Evolutionary conservation across 2,888 invertebrate genomes (phyloP).

Genomic region (Sinodicranocentrus sp.): DNA sequence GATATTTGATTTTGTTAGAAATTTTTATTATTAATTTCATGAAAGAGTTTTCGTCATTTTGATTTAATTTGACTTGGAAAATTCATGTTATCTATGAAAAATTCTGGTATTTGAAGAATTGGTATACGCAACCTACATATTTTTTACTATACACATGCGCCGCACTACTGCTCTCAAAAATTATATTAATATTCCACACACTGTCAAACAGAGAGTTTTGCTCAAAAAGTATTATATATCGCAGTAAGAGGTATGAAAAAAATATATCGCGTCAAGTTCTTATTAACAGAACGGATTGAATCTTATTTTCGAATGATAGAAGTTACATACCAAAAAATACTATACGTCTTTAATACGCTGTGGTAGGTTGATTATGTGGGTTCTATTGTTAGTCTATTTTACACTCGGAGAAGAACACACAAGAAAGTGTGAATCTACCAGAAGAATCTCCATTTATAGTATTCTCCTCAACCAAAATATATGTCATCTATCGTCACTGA

Average conservation of each 20-base stretch:
- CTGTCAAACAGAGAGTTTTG: background rate
- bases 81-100: background rate
- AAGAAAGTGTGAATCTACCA: background rate
- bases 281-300: background rate
- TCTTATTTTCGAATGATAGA: slow-evolving; percentile 19
- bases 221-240: slow-evolving; percentile 26
- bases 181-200: background rate
- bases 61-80: no score
- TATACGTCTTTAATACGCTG: slow-evolving; percentile 10
- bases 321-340: slow-evolving; percentile 2
- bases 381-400: background rate
- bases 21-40: no score
- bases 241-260: slow-evolving; percentile 14
- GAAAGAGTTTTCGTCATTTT: no score
- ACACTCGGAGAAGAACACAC: background rate
- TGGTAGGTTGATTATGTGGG: slow-evolving; percentile 28
- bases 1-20: no score
- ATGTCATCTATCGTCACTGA: slow-evolving; percentile 9
- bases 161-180: background rate
- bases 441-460: background rate
- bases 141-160: background rate
- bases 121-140: slow-evolving; percentile 25
- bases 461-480: background rate
- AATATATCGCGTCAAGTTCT: background rate
- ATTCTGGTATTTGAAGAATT: background rate